Base-by-base conservation (phyloP, 2,797 vertebrate genomes). In the Artibeus lituratus region DNA sequence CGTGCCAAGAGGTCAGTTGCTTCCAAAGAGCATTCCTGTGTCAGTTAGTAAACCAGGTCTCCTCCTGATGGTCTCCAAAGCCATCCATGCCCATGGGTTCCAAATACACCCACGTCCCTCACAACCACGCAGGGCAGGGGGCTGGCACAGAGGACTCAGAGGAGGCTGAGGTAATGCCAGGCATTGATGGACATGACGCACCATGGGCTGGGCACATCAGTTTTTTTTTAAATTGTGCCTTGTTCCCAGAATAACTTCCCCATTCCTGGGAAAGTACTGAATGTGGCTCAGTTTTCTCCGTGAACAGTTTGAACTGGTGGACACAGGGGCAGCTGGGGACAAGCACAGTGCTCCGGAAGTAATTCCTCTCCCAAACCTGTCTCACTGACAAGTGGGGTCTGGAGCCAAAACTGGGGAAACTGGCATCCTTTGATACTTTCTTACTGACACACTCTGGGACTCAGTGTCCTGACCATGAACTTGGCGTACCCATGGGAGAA, bases 141-240 rank as follows among this genome's bases (percentile, higher is more conserved):
- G 11, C 7, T 1, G 47, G 49, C 2, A 15, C 53, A 11, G 11
- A 80, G n/a, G 47, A 47, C 18, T 6, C 3, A 19, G 16, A 32
- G 10, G 77, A 39, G 32, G 81, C 42, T 4, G 15, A 42, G 42
- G 14, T 18, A 16, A 42, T 14, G 16, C 37, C 35, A 67, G 39
- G 2, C 2, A 2, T 7, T 29, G 47, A 70, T 0, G 18, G 32
- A 26, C 10, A 44, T 0, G 1, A 44, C 4, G 26, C 47, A 32
- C 39, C 57, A 59, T 3, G 53, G 29, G 69, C n/a, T 29, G 10
- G 78, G 18, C 1, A 39, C 1, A n/a, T 6, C 1, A 3, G 2
- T 32, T 42, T 32, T 42, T 32, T 37, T 3, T 21, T 39, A 89
- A 76, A 47, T 7, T 37, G 3, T 57, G 87, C 26, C n/a, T 92